phyloP scores from a whole-genome alignment of 2,113 vertebrate genomes.

The Cyphomyrus plagiostoma region DNA sequence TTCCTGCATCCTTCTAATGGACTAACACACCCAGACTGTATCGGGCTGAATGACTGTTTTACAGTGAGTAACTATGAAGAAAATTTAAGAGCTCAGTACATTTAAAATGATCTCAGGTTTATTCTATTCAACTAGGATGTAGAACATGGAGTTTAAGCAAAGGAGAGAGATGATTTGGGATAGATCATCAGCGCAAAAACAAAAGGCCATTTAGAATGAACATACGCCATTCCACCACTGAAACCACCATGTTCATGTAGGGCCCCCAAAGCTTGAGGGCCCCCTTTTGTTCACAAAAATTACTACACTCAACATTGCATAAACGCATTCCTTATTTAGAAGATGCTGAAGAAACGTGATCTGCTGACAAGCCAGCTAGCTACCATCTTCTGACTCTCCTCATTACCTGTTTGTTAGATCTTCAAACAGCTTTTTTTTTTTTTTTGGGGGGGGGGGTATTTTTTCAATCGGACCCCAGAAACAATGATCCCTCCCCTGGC shows the following conservation, averaged over 20 bases:
- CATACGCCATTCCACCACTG: not conserved
- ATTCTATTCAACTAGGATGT: not conserved
- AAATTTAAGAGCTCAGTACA: not conserved
- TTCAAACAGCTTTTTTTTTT: not conserved
- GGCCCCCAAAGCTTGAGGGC: not conserved
- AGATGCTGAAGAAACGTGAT: not conserved
- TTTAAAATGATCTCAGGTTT: not conserved
- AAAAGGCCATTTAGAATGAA: not conserved
- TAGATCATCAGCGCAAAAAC: not conserved
- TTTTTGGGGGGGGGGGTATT: not conserved
- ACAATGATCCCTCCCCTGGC: not conserved
- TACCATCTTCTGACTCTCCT: not conserved
- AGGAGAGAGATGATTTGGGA: not conserved
- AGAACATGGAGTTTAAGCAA: not conserved
- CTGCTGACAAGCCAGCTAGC: not conserved
- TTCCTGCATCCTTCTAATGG: conserved; percentile 4
- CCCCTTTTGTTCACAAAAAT: not conserved
- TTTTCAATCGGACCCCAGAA: not conserved
- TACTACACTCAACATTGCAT: not conserved
- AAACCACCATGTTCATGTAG: not conserved
- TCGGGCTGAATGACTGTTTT: not conserved
- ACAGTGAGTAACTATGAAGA: not conserved
- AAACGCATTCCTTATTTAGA: not conserved
- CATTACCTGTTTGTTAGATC: not conserved
- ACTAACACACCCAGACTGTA: not conserved